phyloP scores from a whole-genome alignment of 2,888 invertebrate genomes.

The Drosophila histrio region DNA sequence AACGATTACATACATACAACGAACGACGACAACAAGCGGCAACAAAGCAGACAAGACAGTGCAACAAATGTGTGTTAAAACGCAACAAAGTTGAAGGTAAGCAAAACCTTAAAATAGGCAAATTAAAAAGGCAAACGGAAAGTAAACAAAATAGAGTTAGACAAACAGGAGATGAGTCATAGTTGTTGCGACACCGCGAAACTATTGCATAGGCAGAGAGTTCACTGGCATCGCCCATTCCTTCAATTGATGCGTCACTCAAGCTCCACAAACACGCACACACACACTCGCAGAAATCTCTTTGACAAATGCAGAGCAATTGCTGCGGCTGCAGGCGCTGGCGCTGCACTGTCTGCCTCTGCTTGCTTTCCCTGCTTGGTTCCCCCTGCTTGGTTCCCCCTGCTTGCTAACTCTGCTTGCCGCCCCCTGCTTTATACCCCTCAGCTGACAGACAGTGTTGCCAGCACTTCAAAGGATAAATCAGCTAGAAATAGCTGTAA shows the following conservation, averaged over 20 bases:
- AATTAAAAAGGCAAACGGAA: background rate
- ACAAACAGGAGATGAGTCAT: conserved; percentile 35
- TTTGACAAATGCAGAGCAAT: conserved; percentile 32
- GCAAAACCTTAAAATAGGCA: conserved; percentile 4
- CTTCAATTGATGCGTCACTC: conserved; percentile 50
- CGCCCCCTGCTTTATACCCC: background rate
- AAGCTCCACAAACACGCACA: conserved; percentile 10
- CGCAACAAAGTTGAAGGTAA: conserved; percentile 58
- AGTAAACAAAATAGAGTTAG: conserved; percentile 4
- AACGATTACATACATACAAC: conserved; percentile 29
- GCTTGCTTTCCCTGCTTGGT: no score
- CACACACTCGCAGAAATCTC: conserved; percentile 29
- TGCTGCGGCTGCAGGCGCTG: conserved; percentile 20
- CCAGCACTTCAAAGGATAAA: no score
- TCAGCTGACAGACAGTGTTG: background rate
- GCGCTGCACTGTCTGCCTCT: conserved; percentile 46
- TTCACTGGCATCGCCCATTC: conserved; percentile 66
- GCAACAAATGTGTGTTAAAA: conserved; percentile 74
- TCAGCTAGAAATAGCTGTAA: no score
- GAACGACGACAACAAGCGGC: conserved; percentile 46
- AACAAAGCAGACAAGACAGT: conserved; percentile 18
- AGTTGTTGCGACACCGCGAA: conserved; percentile 34
- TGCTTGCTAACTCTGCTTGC: conserved; percentile 3
- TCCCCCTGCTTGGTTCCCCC: background rate
- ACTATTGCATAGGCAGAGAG: conserved; percentile 56